Evolutionary conservation across 2,113 vertebrate genomes (phyloP).

Genomic region (Neodontobutis hainanensis): DNA sequence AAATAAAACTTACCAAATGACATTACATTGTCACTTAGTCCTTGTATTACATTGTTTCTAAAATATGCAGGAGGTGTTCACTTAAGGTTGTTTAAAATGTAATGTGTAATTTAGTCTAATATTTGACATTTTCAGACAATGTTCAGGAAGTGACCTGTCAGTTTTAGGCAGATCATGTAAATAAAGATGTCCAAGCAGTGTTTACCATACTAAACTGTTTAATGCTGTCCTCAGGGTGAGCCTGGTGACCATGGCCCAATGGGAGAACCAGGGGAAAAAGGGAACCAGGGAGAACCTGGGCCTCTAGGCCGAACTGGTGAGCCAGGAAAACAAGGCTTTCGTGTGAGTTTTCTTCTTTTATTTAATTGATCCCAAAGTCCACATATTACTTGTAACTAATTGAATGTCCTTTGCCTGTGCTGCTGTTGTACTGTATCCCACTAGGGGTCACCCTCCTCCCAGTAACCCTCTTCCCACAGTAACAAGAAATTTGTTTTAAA

Average conservation of each 20-base stretch:
- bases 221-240: slow-evolving; percentile 80
- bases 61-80: too few relatives aligned
- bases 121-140: too few relatives aligned
- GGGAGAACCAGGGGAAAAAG: slow-evolving; percentile 91
- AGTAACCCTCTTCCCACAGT: too few relatives aligned
- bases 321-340: slow-evolving; percentile 84
- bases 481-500: slow-evolving; percentile 9
- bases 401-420: not conserved
- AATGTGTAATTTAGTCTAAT: too few relatives aligned
- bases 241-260: slow-evolving; percentile 82
- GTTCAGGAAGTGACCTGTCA: too few relatives aligned
- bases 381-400: not conserved
- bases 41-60: too few relatives aligned
- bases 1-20: too few relatives aligned
- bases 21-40: too few relatives aligned
- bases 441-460: slow-evolving; percentile 66
- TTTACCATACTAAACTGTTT: too few relatives aligned
- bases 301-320: slow-evolving; percentile 78
- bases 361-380: not conserved
- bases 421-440: slow-evolving; percentile 38
- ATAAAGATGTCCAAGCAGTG: too few relatives aligned
- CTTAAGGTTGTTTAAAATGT: too few relatives aligned
- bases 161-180: too few relatives aligned
- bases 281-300: slow-evolving; percentile 83
- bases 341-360: slow-evolving; percentile 75